A percentile compares a stretch with the other conserved stretches of the same genome.
phyloP scores from a whole-genome alignment of 2,113 vertebrate species.

The Sclerurus mexicanus region DNA sequence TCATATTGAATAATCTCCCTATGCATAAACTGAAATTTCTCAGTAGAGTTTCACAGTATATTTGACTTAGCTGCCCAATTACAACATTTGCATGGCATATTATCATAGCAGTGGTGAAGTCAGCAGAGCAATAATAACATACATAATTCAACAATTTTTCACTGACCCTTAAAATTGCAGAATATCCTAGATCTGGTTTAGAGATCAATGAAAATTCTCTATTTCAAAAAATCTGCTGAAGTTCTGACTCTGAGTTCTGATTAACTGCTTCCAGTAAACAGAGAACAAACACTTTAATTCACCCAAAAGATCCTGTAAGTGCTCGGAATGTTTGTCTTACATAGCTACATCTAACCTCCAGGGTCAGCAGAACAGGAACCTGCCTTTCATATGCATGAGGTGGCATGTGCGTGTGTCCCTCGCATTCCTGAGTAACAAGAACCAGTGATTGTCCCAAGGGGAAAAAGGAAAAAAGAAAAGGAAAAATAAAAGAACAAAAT shows the following conservation, averaged over 20 bases:
- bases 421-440: constrained; percentile 68
- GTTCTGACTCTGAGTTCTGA: neutral
- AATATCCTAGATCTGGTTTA: neutral
- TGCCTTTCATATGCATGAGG: constrained; percentile 49
- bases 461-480: neutral
- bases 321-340: neutral
- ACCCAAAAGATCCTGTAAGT: neutral
- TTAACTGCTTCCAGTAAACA: neutral
- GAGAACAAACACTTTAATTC: neutral
- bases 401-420: constrained; percentile 20
- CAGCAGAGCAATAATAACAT: neutral
- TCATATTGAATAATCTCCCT: neutral
- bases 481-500: neutral
- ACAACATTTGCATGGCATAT: neutral
- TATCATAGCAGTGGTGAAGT: neutral
- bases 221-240: neutral
- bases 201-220: neutral
- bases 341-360: constrained; percentile 27
- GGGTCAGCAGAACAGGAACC: constrained; percentile 3
- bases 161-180: neutral
- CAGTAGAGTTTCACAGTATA: neutral
- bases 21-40: neutral
- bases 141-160: neutral
- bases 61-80: fast-evolving
- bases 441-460: constrained; percentile 43